phyloP scores from a whole-genome alignment of 2,797 vertebrate species.

The Muraenolepis orangiensis region DNA sequence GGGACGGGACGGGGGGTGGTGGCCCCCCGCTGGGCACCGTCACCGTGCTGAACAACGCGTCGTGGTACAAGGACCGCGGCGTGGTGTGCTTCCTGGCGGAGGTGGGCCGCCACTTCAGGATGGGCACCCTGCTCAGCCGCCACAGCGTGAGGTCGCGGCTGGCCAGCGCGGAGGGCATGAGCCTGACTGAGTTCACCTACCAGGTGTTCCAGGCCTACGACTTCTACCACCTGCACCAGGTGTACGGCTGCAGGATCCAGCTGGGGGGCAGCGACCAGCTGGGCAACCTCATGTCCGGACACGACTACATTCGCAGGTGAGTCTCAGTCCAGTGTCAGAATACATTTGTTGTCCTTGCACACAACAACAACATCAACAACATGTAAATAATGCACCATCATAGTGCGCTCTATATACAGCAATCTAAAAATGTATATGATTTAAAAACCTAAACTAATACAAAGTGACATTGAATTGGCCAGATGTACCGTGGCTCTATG shows the following conservation, averaged over 20 bases:
- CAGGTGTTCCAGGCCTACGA: slow-evolving; percentile 94
- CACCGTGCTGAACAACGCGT: slow-evolving; percentile 79
- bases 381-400: too few relatives aligned
- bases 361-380: too few relatives aligned
- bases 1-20: too few relatives aligned
- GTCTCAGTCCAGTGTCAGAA: too few relatives aligned
- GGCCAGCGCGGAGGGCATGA: slow-evolving; percentile 86
- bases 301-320: slow-evolving; percentile 89
- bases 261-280: slow-evolving; percentile 91
- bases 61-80: slow-evolving; percentile 68
- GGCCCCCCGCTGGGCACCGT: slow-evolving; percentile 71
- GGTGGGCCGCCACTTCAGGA: slow-evolving; percentile 82
- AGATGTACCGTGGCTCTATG: too few relatives aligned
- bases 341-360: too few relatives aligned
- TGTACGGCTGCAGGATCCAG: slow-evolving; percentile 86
- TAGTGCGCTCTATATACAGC: too few relatives aligned
- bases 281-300: slow-evolving; percentile 92
- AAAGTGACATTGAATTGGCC: too few relatives aligned
- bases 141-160: slow-evolving; percentile 86
- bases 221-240: slow-evolving; percentile 83
- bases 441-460: too few relatives aligned
- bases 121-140: slow-evolving; percentile 91
- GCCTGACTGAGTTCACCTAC: slow-evolving; percentile 90
- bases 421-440: too few relatives aligned
- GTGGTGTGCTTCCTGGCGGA: slow-evolving; percentile 80